A percentile compares a stretch with the other conserved stretches of the same genome.
Conservation (phyloP, 2,888 invertebrate species). For the Merodon equestris region DNA sequence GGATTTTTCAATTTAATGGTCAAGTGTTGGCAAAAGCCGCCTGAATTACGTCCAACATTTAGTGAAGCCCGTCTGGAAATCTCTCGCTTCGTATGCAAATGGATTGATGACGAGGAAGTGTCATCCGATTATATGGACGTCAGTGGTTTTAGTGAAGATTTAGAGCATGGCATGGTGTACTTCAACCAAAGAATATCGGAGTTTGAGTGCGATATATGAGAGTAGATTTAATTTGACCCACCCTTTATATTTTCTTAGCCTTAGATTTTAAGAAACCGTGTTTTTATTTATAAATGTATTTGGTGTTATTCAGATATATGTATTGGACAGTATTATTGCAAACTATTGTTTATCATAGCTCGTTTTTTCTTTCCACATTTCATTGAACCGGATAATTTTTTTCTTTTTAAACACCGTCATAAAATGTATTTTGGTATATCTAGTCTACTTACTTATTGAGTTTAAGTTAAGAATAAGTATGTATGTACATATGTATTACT, state of each 20-base stretch:
- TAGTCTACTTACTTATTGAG: constrained; percentile 62
- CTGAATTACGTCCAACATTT: constrained; percentile 86
- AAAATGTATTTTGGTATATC: constrained; percentile 56
- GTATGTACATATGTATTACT: no score
- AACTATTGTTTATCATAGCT: constrained; percentile 64
- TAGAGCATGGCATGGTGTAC: constrained; percentile 79
- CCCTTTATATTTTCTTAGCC: constrained; percentile 4
- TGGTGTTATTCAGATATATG: constrained; percentile 35
- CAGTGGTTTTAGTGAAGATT: constrained; percentile 79
- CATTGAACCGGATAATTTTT: constrained; percentile 20
- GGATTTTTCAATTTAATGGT: constrained; percentile 84
- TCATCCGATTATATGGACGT: constrained; percentile 79
- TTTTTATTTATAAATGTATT: constrained; percentile 1
- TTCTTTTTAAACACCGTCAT: constrained; percentile 32
- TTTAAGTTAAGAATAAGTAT: neutral
- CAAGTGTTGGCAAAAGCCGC: constrained; percentile 85
- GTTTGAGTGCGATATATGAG: constrained; percentile 83
- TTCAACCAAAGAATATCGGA: constrained; percentile 81
- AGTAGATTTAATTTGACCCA: constrained; percentile 70
- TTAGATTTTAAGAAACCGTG: neutral
- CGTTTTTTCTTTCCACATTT: constrained; percentile 71
- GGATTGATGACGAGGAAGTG: constrained; percentile 78
- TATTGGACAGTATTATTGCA: constrained; percentile 62
- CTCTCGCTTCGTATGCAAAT: constrained; percentile 76
- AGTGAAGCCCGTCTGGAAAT: constrained; percentile 80